A percentile compares a stretch with the other conserved stretches of the same genome.
Conservation (phyloP, 2,888 invertebrate genomes). For the Ophion ellenae region DNA sequence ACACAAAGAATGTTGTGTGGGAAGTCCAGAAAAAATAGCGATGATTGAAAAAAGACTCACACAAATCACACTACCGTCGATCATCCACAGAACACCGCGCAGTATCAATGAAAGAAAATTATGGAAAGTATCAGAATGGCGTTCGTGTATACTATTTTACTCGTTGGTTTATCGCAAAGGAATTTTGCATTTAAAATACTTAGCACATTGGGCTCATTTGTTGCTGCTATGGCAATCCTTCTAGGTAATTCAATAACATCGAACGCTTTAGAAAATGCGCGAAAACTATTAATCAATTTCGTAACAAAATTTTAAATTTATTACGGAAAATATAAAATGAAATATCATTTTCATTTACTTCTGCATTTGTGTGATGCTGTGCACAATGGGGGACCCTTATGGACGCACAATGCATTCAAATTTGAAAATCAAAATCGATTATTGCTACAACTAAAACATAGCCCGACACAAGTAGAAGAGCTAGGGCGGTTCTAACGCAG, state of each 20-base stretch:
- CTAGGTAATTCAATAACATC: not conserved
- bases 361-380: constrained; percentile 46
- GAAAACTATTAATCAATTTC: not conserved
- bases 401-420: constrained; percentile 42
- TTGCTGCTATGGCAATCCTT: not conserved
- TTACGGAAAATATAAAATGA: constrained; percentile 53
- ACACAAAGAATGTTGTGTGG: constrained; percentile 20
- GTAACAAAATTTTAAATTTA: constrained; percentile 33
- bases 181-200: constrained; percentile 49
- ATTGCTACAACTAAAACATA: not conserved
- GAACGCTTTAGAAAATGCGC: not conserved
- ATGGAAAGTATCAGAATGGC: constrained; percentile 51
- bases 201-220: constrained; percentile 18
- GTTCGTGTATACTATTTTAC: constrained; percentile 49
- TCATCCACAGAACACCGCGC: not conserved
- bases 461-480: too few relatives aligned
- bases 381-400: constrained; percentile 49
- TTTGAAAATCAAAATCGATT: constrained; percentile 53
- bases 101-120: not conserved
- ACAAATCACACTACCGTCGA: not conserved
- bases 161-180: constrained; percentile 41
- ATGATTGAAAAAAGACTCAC: constrained; percentile 16
- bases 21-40: constrained; percentile 22
- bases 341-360: constrained; percentile 53
- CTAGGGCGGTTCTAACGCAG: too few relatives aligned